phyloP scores from a whole-genome alignment of 2,113 vertebrate genomes.

The Microtus pennsylvanicus region DNA sequence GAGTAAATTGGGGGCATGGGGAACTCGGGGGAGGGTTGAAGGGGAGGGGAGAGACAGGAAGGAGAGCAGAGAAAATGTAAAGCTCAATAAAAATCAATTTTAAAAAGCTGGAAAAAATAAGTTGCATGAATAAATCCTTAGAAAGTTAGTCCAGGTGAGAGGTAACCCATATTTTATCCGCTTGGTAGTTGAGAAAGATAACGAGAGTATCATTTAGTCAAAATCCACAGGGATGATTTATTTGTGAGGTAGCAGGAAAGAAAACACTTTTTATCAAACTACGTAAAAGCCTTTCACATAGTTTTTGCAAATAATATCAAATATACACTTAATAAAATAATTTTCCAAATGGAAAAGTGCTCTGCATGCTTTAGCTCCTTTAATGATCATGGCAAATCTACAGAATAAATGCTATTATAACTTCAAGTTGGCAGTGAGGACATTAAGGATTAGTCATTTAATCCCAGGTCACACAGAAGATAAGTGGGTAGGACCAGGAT shows the following conservation, averaged over 20 bases:
- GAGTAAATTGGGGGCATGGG: too few relatives aligned
- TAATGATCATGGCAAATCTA: slow-evolving; percentile 1
- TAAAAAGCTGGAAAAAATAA: too few relatives aligned
- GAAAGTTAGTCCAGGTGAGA: background rate
- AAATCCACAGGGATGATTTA: background rate
- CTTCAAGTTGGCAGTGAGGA: background rate
- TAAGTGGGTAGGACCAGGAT: background rate
- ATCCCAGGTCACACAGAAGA: background rate
- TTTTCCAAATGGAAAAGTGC: background rate
- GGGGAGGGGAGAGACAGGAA: too few relatives aligned
- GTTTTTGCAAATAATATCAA: background rate
- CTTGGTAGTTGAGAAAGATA: background rate
- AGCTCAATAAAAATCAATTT: too few relatives aligned
- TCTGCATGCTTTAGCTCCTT: slow-evolving; percentile 19
- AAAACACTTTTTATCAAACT: background rate
- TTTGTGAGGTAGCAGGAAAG: background rate
- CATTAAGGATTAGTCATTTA: background rate
- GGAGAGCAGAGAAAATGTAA: too few relatives aligned
- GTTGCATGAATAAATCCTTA: background rate
- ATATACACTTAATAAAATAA: background rate
- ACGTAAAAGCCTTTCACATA: background rate
- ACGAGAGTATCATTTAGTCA: background rate
- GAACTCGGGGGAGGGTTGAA: too few relatives aligned
- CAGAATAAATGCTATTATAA: background rate
- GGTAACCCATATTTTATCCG: background rate